Percentiles rank a stretch among this genome's conserved stretches.
Evolutionary conservation across 2,113 vertebrate genomes (phyloP).

Genomic region (mouse (Mus musculus)): GRCm39 chr2:123006501-123007000

Average conservation of each 20-base stretch:
- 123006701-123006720: background rate
- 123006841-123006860: slow-evolving; percentile 22
- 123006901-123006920: background rate
- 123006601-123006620: background rate
- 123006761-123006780: background rate
- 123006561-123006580: background rate
- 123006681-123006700: background rate
- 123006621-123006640: background rate
- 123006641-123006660: background rate
- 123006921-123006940: background rate
- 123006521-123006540: background rate
- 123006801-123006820: background rate
- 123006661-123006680: background rate
- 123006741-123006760: background rate
- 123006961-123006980: background rate
- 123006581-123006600: background rate
- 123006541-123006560: background rate
- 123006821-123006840: background rate
- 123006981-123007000: background rate
- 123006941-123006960: background rate
- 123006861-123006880: background rate
- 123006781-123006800: background rate
- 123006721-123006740: background rate
- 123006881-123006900: background rate
- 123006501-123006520: background rate